phyloP scores from a whole-genome alignment of 2,797 vertebrate species.

The Zalophus californianus region DNA sequence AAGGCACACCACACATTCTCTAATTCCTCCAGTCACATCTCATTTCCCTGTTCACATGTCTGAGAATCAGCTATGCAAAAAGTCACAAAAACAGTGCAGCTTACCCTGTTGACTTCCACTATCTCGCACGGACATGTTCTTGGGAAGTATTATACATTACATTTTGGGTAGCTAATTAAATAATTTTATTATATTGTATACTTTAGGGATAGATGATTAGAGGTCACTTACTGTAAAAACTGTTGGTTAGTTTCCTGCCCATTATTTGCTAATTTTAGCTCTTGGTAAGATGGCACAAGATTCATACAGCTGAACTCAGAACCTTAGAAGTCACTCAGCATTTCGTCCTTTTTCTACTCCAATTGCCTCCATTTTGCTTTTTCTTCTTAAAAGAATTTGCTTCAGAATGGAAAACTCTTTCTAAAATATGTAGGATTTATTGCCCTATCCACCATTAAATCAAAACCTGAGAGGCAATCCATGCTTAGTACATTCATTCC shows the following conservation, averaged over 20 bases:
- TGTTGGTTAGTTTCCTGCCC: background rate
- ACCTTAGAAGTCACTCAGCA: background rate
- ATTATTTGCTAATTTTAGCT: background rate
- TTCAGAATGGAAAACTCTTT: constrained; percentile 60
- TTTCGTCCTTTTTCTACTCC: background rate
- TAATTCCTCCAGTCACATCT: background rate
- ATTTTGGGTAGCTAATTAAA: constrained; percentile 1
- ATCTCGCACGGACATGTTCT: background rate
- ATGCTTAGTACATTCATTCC: background rate
- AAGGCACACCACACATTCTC: background rate
- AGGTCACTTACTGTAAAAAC: background rate
- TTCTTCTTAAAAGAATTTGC: background rate
- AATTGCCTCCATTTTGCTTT: background rate
- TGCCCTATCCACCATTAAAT: constrained; percentile 50
- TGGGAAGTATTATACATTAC: constrained; percentile 62
- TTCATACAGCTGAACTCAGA: fast-evolving
- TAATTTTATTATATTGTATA: background rate
- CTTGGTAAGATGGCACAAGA: background rate
- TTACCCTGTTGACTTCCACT: constrained; percentile 55
- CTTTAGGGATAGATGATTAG: constrained; percentile 53
- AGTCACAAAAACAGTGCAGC: background rate
- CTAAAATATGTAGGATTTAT: background rate
- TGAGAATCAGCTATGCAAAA: constrained; percentile 66
- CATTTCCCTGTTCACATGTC: constrained; percentile 26
- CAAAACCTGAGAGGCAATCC: constrained; percentile 20